phyloP scores from a whole-genome alignment of 2,113 vertebrate genomes.

The Burhinus oedicnemus region DNA sequence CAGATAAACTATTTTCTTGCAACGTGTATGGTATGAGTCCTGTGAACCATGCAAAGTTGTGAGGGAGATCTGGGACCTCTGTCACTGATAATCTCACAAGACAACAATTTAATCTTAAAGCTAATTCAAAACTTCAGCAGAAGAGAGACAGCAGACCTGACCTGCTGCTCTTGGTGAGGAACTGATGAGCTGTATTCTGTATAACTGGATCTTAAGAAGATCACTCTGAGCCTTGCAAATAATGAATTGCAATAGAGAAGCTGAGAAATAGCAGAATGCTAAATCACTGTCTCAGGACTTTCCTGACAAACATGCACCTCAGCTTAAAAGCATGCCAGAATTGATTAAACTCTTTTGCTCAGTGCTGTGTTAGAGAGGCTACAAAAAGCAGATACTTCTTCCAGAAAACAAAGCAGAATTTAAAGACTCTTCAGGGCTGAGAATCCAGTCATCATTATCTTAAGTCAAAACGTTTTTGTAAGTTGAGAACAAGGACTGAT shows the following conservation, averaged over 20 bases:
- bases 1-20: background rate
- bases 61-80: background rate
- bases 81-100: background rate
- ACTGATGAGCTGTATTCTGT: background rate
- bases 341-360: background rate
- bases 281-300: background rate
- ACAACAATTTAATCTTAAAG: background rate
- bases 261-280: background rate
- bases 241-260: background rate
- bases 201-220: background rate
- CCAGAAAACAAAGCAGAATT: background rate
- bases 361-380: background rate
- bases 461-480: background rate
- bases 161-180: background rate
- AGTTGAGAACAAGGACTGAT: background rate
- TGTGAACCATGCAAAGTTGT: background rate
- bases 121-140: background rate
- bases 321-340: background rate
- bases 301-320: background rate
- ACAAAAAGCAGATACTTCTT: background rate
- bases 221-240: background rate
- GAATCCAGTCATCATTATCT: background rate
- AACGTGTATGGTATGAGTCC: background rate
- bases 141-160: background rate
- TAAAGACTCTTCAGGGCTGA: background rate